Conservation (phyloP, 2,888 invertebrate genomes). For the Caenorhabditis wallacei region DNA sequence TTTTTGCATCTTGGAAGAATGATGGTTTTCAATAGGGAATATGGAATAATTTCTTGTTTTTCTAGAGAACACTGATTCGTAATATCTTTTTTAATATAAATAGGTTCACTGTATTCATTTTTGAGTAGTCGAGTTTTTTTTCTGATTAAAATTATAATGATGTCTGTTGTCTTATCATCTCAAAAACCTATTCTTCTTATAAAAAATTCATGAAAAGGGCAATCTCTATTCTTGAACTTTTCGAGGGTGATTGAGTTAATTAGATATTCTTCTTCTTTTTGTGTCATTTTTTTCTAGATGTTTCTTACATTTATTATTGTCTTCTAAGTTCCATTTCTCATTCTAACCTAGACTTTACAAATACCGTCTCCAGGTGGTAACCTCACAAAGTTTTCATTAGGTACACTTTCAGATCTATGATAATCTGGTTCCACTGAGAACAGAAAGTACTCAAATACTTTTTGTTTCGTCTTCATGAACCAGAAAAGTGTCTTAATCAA, state of each 20-base stretch:
- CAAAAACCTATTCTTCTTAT: too few species aligned
- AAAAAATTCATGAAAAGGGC: background rate
- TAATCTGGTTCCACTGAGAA: too few species aligned
- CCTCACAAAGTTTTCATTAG: background rate
- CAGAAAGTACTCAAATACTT: too few species aligned
- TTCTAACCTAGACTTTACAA: too few species aligned
- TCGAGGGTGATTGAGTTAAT: background rate
- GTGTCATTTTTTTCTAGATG: background rate
- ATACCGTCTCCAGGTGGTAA: too few species aligned
- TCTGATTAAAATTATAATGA: too few species aligned
- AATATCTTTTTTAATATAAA: background rate
- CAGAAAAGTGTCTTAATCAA: background rate
- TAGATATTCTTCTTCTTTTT: background rate
- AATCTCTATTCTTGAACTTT: background rate
- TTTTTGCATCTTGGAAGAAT: background rate
- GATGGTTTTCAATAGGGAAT: constrained; percentile 6
- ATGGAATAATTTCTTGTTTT: constrained; percentile 10
- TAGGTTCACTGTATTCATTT: background rate
- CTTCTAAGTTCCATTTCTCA: too few species aligned
- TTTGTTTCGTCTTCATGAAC: too few species aligned
- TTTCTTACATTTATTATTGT: background rate
- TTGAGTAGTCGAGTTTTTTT: background rate
- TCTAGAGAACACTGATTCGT: constrained; percentile 2
- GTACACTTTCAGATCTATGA: too few species aligned
- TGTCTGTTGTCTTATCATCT: background rate